Evolutionary conservation across 2,113 vertebrate genomes (phyloP).

Genomic region (Catagonus wagneri): DNA sequence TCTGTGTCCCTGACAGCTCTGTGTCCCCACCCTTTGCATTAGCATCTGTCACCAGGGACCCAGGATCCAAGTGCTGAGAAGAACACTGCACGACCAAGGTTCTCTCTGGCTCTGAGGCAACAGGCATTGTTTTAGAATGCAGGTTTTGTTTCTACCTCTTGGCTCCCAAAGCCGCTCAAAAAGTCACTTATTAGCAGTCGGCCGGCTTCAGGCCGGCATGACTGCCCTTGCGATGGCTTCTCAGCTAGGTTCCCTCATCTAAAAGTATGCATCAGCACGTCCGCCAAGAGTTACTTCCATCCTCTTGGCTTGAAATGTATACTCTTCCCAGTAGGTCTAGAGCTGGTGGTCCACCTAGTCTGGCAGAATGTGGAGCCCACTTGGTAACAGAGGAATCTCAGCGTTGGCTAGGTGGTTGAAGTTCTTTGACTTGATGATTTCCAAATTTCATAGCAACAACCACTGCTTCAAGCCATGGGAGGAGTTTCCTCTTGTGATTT

Average conservation of each 20-base stretch:
- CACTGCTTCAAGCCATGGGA: not conserved
- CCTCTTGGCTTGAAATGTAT: not conserved
- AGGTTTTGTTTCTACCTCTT: constrained; percentile 12
- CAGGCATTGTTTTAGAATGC: not conserved
- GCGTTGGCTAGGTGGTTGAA: not conserved
- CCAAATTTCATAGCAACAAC: not conserved
- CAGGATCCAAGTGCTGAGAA: not conserved
- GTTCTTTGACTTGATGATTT: not conserved
- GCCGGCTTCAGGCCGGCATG: not conserved
- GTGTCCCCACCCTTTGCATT: not conserved
- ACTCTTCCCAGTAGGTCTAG: not conserved
- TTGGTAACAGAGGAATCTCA: not conserved
- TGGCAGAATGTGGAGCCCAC: not conserved
- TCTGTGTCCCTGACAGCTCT: not conserved
- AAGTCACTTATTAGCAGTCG: constrained; percentile 2
- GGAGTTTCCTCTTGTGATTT: constrained; percentile 1
- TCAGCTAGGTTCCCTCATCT: not conserved
- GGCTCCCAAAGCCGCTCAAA: not conserved
- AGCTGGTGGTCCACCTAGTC: not conserved
- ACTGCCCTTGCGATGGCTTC: not conserved
- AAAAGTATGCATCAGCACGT: not conserved
- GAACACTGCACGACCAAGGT: not conserved
- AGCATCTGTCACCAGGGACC: not conserved
- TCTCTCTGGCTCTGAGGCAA: not conserved
- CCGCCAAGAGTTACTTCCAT: not conserved